These are phyloP conservation scores for Perizoma flavofasciatum DNA, from an alignment of 2,888 invertebrate species.

Conservation along the genomic window DNA sequence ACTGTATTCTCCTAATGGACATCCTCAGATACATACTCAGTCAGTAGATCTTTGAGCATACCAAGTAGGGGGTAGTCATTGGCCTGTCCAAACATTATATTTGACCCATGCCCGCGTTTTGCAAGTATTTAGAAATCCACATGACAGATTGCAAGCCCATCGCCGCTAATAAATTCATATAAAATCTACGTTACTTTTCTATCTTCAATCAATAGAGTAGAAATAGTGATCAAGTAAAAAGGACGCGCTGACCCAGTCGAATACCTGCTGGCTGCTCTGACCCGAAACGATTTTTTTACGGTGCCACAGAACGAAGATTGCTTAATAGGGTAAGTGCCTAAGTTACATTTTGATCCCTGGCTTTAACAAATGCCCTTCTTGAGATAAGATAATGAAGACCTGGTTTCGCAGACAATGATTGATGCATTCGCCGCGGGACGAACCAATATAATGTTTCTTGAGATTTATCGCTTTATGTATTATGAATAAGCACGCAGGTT, in stretches of 20 bases:
- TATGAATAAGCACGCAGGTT: slow-evolving; percentile 43
- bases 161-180: too few species aligned
- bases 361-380: slow-evolving; percentile 53
- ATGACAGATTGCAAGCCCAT: too few species aligned
- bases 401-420: slow-evolving; percentile 69
- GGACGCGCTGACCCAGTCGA: slow-evolving; percentile 29
- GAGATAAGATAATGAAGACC: slow-evolving; percentile 61
- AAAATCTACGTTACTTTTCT: slow-evolving; percentile 6
- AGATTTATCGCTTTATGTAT: slow-evolving; percentile 48
- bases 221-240: slow-evolving; percentile 26
- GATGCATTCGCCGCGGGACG: slow-evolving; percentile 59
- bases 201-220: slow-evolving; percentile 8
- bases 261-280: slow-evolving; percentile 28
- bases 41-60: too few species aligned
- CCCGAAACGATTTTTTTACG: slow-evolving; percentile 32
- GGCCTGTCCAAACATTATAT: too few species aligned
- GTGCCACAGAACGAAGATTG: slow-evolving; percentile 39
- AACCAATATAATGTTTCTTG: slow-evolving; percentile 44
- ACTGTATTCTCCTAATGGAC: too few species aligned
- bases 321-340: slow-evolving; percentile 44
- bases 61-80: too few species aligned
- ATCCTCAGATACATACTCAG: too few species aligned
- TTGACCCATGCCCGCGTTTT: too few species aligned
- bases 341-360: slow-evolving; percentile 61
- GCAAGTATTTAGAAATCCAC: too few species aligned